A percentile compares a stretch with the other conserved stretches of the same genome.
phyloP scores from a whole-genome alignment of 2,888 invertebrate species.

The Willowsia nigromaculata region DNA sequence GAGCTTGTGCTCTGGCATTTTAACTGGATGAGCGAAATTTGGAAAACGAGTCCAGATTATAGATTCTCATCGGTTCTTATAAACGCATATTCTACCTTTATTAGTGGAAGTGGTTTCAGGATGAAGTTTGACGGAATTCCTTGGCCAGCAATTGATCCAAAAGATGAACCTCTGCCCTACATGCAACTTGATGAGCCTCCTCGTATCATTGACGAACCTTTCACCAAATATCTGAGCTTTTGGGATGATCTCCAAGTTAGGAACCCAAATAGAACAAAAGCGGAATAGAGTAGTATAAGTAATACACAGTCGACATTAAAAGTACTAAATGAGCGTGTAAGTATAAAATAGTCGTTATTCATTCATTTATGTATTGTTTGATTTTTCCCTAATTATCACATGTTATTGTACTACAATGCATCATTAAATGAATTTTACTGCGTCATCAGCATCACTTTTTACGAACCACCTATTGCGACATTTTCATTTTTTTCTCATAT shows the following conservation, averaged over 20 bases:
- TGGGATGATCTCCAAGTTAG: constrained; percentile 76
- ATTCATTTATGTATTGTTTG: too few species aligned
- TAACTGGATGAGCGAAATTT: constrained; percentile 75
- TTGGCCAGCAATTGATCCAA: constrained; percentile 75
- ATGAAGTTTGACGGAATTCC: constrained; percentile 73
- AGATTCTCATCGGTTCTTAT: constrained; percentile 74
- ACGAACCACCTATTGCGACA: background rate
- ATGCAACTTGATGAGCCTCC: constrained; percentile 75
- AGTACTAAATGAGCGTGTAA: too few species aligned
- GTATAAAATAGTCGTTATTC: too few species aligned
- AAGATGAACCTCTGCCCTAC: constrained; percentile 74
- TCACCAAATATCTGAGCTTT: constrained; percentile 73
- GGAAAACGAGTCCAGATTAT: constrained; percentile 75
- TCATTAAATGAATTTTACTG: too few species aligned
- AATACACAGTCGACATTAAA: too few species aligned
- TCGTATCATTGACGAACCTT: constrained; percentile 77
- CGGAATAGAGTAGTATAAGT: background rate
- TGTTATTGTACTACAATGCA: too few species aligned
- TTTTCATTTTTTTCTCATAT: background rate
- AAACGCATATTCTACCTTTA: constrained; percentile 74
- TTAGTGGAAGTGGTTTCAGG: constrained; percentile 47
- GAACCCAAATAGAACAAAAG: constrained; percentile 25
- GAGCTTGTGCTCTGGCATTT: constrained; percentile 75
- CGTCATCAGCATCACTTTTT: too few species aligned
- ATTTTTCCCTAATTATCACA: too few species aligned